Evolutionary conservation across 2,888 invertebrate genomes (phyloP).

Genomic region (Pammene fasciana): DNA sequence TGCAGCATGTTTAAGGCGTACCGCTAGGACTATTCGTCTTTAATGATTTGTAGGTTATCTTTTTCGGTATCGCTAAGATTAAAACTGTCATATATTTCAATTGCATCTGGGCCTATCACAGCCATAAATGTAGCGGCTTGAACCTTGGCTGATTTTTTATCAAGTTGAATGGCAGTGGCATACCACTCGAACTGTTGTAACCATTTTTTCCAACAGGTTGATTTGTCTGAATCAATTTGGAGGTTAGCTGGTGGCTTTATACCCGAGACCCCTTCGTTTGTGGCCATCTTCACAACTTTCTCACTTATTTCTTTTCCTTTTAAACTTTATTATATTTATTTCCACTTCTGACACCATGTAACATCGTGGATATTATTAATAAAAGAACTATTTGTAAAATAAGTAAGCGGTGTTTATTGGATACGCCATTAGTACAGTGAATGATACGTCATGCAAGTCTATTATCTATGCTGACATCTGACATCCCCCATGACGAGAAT

Average conservation of each 20-base stretch:
- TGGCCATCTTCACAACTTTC: constrained; percentile 16
- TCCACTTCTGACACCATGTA: constrained; percentile 19
- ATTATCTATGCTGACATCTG: no score
- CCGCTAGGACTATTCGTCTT: no score
- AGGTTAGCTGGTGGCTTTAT: constrained; percentile 43
- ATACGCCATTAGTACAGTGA: no score
- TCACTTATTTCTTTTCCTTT: not conserved
- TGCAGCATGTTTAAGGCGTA: no score
- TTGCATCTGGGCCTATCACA: constrained; percentile 31
- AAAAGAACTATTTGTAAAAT: no score
- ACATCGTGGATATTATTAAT: no score
- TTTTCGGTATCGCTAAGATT: not conserved
- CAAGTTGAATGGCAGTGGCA: constrained; percentile 41
- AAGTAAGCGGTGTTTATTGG: no score
- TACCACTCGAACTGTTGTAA: constrained; percentile 41
- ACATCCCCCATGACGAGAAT: no score
- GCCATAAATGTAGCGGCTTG: constrained; percentile 42
- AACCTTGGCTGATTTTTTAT: constrained; percentile 42
- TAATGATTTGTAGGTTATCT: not conserved
- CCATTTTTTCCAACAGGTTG: constrained; percentile 38
- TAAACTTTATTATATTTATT: not conserved
- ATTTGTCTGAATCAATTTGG: constrained; percentile 41
- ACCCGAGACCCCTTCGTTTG: constrained; percentile 21
- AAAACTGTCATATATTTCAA: not conserved
- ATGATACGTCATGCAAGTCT: no score